Conservation (phyloP, 2,888 invertebrate genomes). For the Watsonalla binaria region DNA sequence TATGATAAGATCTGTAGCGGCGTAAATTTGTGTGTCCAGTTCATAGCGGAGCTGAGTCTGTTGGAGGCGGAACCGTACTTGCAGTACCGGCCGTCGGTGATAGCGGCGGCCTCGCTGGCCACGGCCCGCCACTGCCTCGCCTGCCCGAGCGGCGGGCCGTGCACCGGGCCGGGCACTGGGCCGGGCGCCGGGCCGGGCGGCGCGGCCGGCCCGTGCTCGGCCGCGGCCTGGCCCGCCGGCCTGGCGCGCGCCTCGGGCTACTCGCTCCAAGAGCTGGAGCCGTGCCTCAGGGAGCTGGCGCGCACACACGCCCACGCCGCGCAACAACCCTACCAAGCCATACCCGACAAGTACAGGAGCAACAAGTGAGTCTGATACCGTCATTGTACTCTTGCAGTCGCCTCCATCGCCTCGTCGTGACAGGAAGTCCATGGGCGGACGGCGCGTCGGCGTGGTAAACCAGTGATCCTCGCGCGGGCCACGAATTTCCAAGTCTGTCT, state of each 20-base stretch:
- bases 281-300: conserved; percentile 83
- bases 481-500: too few relatives aligned
- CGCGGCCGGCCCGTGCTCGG: conserved; percentile 28
- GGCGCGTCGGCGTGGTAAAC: too few relatives aligned
- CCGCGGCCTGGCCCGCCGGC: conserved; percentile 82
- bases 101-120: conserved; percentile 89
- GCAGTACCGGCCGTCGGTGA: conserved; percentile 87
- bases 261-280: conserved; percentile 77
- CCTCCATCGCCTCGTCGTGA: neutral
- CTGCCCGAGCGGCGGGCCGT: conserved; percentile 47
- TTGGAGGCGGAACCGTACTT: conserved; percentile 93
- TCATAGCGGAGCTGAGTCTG: conserved; percentile 89
- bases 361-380: conserved; percentile 78
- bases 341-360: conserved; percentile 92
- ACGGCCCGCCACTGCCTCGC: conserved; percentile 86
- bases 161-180: conserved; percentile 5
- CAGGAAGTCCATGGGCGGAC: too few relatives aligned
- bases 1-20: too few relatives aligned
- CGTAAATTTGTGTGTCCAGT: conserved; percentile 67
- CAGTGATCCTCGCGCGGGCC: too few relatives aligned
- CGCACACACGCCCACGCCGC: conserved; percentile 84
- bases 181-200: neutral
- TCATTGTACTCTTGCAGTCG: neutral
- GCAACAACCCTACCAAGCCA: conserved; percentile 87
- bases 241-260: conserved; percentile 84